Conservation (phyloP, 2,797 vertebrate genomes). For the Miichthys miiuy region DNA sequence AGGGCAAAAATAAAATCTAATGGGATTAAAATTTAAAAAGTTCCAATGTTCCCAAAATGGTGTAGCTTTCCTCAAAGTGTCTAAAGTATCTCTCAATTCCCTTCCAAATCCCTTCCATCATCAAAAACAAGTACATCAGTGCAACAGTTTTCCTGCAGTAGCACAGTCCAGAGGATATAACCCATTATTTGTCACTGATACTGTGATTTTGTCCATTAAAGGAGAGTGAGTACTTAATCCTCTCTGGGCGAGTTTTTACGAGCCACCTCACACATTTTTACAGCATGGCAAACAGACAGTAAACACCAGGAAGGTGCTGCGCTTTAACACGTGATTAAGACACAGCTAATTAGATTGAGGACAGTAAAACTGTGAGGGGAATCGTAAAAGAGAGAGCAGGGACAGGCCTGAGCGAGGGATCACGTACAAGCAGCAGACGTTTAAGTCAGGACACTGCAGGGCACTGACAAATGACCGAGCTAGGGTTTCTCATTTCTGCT, state of each 20-base stretch:
- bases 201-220: conserved; percentile 61
- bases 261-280: conserved; percentile 85
- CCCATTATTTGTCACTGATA: conserved; percentile 39
- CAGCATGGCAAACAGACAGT: conserved; percentile 83
- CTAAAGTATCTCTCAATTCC: neutral
- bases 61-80: neutral
- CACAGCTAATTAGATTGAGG: conserved; percentile 82
- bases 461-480: conserved; percentile 71
- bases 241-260: conserved; percentile 76
- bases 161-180: conserved; percentile 31
- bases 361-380: conserved; percentile 81
- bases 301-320: conserved; percentile 81
- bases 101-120: neutral
- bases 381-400: conserved; percentile 73
- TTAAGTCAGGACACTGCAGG: conserved; percentile 61
- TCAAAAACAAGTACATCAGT: neutral
- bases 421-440: conserved; percentile 56
- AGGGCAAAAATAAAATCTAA: neutral
- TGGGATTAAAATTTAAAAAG: neutral
- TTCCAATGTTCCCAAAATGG: neutral
- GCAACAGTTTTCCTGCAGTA: conserved; percentile 13
- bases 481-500: conserved; percentile 74
- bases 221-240: conserved; percentile 55
- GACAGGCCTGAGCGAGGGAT: conserved; percentile 38
- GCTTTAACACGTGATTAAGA: conserved; percentile 84